Evolutionary conservation across 2,113 vertebrate genomes (phyloP).

Genomic region (Phycodurus eques): DNA sequence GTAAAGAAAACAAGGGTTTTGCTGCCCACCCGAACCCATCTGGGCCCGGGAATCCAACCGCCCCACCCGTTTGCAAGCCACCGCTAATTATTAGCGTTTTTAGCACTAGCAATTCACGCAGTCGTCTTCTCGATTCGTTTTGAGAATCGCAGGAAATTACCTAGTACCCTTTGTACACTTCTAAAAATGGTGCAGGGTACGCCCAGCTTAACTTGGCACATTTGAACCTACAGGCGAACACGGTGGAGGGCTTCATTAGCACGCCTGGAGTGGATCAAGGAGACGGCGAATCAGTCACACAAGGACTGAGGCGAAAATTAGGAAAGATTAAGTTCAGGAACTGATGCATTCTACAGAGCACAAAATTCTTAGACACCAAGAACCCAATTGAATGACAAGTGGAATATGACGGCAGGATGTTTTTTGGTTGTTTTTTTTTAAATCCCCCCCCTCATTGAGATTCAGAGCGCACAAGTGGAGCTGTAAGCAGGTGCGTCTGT

Average conservation of each 20-base stretch:
- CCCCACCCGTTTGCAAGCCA: too few relatives aligned
- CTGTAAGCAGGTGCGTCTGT: conserved; percentile 38
- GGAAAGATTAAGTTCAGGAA: conserved; percentile 8
- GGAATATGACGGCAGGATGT: conserved; percentile 6
- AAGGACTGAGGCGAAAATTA: conserved; percentile 9
- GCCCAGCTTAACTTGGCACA: not conserved
- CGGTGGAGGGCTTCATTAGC: not conserved
- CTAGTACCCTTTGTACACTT: not conserved
- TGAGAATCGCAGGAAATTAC: too few relatives aligned
- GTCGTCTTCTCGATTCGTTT: not conserved
- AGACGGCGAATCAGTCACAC: not conserved
- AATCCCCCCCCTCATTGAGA: conserved; percentile 34
- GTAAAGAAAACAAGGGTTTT: too few relatives aligned
- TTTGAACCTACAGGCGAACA: conserved; percentile 1
- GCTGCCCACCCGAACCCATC: too few relatives aligned
- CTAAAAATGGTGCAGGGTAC: not conserved
- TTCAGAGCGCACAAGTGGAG: conserved; percentile 27
- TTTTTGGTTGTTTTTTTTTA: not conserved
- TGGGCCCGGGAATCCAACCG: too few relatives aligned
- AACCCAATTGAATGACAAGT: conserved; percentile 15
- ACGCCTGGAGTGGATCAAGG: not conserved
- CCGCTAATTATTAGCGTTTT: not conserved
- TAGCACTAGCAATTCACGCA: not conserved
- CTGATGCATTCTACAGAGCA: not conserved
- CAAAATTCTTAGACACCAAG: conserved; percentile 8